phyloP scores from a whole-genome alignment of 64 coral and sea anemone genomes.

The Anthopleura sola region DNA sequence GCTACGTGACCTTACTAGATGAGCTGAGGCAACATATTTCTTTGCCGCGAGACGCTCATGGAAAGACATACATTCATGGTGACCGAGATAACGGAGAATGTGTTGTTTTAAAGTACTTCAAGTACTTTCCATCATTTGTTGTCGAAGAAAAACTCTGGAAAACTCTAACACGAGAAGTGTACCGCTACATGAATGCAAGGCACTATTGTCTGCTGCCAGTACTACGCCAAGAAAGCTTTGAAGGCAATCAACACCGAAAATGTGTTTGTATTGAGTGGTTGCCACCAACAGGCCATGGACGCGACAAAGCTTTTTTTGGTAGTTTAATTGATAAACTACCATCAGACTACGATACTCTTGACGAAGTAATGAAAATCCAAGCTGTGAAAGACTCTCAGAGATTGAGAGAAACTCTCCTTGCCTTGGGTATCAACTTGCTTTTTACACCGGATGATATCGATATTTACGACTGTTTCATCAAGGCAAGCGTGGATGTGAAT shows the following conservation, averaged over 20 bases:
- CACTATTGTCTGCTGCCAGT: slow-evolving; percentile 54
- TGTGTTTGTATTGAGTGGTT: slow-evolving; percentile 44
- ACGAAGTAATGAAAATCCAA: neutral
- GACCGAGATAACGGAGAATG: neutral
- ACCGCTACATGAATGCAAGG: slow-evolving; percentile 39
- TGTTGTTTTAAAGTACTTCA: neutral
- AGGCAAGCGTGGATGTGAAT: slow-evolving; percentile 23
- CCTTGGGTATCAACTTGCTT: slow-evolving; percentile 35
- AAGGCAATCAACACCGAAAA: neutral
- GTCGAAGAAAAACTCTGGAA: slow-evolving; percentile 9
- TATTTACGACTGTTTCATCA: neutral
- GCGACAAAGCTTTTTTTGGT: slow-evolving; percentile 53
- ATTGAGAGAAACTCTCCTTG: slow-evolving; percentile 29
- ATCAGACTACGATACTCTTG: neutral
- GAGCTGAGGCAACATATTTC: slow-evolving; percentile 30
- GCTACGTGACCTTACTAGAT: slow-evolving; percentile 63
- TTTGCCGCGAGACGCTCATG: neutral
- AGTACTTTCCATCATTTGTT: slow-evolving; percentile 3
- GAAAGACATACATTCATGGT: slow-evolving; percentile 8
- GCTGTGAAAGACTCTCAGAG: neutral
- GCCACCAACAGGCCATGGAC: slow-evolving; percentile 30
- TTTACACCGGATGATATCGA: neutral
- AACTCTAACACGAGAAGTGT: slow-evolving; percentile 26
- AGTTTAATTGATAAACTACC: slow-evolving; percentile 22
- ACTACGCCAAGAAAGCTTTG: neutral